Percentiles rank a stretch among this genome's conserved stretches.
Conservation (phyloP, 2,888 invertebrate genomes). For the Itoplectis maculator region DNA sequence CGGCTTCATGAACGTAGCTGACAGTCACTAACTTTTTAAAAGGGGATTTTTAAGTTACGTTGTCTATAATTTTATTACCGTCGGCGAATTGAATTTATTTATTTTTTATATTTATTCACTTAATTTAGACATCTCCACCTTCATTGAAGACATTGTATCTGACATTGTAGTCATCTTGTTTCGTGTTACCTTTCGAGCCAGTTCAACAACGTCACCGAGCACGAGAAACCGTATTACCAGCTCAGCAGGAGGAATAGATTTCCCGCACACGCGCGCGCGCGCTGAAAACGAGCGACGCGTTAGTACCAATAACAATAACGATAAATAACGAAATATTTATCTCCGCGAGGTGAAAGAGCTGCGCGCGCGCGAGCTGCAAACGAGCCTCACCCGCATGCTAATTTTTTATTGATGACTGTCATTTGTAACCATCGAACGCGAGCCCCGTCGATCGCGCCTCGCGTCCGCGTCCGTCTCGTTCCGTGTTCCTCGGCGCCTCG, state of each 20-base stretch:
- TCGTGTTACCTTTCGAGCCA: not conserved
- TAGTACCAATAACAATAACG: slow-evolving; percentile 59
- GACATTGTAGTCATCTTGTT: not conserved
- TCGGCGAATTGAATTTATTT: too few relatives aligned
- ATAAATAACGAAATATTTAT: slow-evolving; percentile 42
- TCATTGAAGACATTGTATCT: too few relatives aligned
- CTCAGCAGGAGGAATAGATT: slow-evolving; percentile 29
- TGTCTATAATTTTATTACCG: too few relatives aligned
- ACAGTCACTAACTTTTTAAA: too few relatives aligned
- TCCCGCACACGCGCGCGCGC: slow-evolving; percentile 21
- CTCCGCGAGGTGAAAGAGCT: slow-evolving; percentile 37
- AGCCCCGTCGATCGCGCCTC: slow-evolving; percentile 24
- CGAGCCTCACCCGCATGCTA: slow-evolving; percentile 74
- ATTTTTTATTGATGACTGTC: slow-evolving; percentile 80
- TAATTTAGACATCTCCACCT: too few relatives aligned
- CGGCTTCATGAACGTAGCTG: too few relatives aligned
- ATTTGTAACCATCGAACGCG: slow-evolving; percentile 79
- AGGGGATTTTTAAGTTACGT: too few relatives aligned
- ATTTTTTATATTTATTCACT: too few relatives aligned
- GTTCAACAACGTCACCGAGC: not conserved
- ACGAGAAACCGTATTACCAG: slow-evolving; percentile 1
- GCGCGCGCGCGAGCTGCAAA: slow-evolving; percentile 57
- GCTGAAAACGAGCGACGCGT: not conserved
- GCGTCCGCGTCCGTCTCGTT: slow-evolving; percentile 55
- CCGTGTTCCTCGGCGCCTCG: slow-evolving; percentile 36